phyloP scores from a whole-genome alignment of 2,113 vertebrate genomes.

The Rattus rattus region DNA sequence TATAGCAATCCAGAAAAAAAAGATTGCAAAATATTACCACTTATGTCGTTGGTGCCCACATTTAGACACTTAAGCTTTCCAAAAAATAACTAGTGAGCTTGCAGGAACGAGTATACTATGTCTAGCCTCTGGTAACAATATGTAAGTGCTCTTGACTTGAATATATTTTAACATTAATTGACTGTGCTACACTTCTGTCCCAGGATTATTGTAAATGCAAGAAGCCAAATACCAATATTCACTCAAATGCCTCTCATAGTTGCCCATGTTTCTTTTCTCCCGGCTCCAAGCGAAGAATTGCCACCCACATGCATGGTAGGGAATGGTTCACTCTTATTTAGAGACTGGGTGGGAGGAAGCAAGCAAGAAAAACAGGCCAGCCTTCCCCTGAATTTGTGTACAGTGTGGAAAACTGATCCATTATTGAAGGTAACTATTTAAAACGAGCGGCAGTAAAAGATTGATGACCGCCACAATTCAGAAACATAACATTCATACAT shows the following conservation, averaged over 20 bases:
- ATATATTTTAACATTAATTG: conserved; percentile 19
- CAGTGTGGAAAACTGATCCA: neutral
- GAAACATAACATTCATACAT: neutral
- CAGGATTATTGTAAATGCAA: conserved; percentile 51
- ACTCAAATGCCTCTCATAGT: conserved; percentile 50
- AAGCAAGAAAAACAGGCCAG: conserved; percentile 11
- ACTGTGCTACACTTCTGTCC: conserved; percentile 6
- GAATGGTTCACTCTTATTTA: conserved; percentile 64
- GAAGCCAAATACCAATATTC: conserved; percentile 57
- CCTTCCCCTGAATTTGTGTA: neutral
- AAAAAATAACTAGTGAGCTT: neutral
- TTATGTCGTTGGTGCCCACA: neutral
- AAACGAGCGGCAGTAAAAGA: conserved; percentile 62
- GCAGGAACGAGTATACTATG: too few species aligned
- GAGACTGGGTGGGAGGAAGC: conserved; percentile 63
- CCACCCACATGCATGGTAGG: conserved; percentile 69
- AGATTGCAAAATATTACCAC: neutral
- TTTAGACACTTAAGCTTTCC: neutral
- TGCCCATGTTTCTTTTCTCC: conserved; percentile 58
- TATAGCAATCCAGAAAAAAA: neutral
- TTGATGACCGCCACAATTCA: neutral
- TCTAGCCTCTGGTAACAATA: neutral
- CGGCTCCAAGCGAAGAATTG: conserved; percentile 62
- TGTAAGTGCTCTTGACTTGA: neutral
- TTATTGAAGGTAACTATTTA: conserved; percentile 46